Evolutionary conservation across 2,888 invertebrate species (phyloP), one percentile per base, ranked within the genome.

Genomic region (Smittia sp.): DNA sequence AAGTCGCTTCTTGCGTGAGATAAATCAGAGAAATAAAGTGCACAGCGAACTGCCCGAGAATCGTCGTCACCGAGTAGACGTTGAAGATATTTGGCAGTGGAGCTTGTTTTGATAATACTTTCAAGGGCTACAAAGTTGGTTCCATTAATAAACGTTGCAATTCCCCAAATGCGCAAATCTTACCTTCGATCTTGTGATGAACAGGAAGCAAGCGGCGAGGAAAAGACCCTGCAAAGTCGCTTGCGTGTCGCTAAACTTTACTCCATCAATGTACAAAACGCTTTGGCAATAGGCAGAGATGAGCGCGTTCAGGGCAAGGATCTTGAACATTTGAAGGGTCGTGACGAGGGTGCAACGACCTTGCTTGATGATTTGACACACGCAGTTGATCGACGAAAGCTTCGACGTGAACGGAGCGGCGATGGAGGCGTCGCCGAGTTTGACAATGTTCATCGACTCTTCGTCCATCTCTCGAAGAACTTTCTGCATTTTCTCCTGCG

Each of bases 271-370:
- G 81, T 99, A 99, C 22, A 99, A 85, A 25, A 99, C 98, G 1
- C 98, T 98, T 83, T 99, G 98, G 79, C 97, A 96, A 85, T 99
- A 99, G 0, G 99, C 99, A 76, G 98, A 86, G 76, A 99, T 94
- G 1, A 99, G 87, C 0, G 99, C 99, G 82, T 99, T 99, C 73
- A 99, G 84, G 0, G 99, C 99, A 74, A 99, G 85, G 78, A 99
- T 99, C 86, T 99, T 99, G 85, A 99, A 99, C 99, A 99, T 99
- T 83, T 99, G 99, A 75, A 99, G 85, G 0, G 99, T 99, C 0
- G 99, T 99, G 20, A 99, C 99, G 75, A 99, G 85, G 0, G 99
- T 99, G 81, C 99, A 99, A 22, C 99, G 90, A 0, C 99, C 99
- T 85, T 99, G 99, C 81, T 99, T 99, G 79, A 99, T 98, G 76